These are phyloP conservation scores for Phylloscopus trochilus DNA, from an alignment of 2,113 vertebrate species.

Conservation along the genomic window DNA sequence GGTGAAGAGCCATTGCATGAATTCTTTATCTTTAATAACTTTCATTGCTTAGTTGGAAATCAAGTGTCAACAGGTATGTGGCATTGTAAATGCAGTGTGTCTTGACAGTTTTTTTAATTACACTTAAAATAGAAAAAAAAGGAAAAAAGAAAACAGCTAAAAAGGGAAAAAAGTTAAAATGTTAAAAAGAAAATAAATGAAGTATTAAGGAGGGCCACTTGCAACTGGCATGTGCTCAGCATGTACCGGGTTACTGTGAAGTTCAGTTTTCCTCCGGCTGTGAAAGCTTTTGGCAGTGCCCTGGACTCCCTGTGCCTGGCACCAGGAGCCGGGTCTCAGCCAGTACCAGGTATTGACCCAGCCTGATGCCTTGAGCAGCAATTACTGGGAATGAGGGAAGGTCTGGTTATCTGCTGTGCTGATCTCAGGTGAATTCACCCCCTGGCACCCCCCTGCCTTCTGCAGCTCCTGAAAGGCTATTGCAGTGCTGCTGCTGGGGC, in stretches of 20 bases:
- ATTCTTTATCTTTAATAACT: background rate
- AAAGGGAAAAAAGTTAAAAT: no score
- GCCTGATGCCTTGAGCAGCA: background rate
- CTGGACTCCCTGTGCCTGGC: background rate
- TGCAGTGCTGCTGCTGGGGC: background rate
- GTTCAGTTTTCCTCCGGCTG: background rate
- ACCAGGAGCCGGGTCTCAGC: accelerated
- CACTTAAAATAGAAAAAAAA: background rate
- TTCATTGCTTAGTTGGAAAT: background rate
- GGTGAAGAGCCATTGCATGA: background rate
- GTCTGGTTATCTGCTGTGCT: background rate
- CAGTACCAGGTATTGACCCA: background rate
- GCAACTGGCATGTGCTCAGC: background rate
- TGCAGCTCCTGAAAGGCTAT: background rate
- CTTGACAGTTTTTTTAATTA: background rate
- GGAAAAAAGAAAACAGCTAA: no score
- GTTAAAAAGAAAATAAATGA: no score
- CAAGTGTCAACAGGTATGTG: background rate
- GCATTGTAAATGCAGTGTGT: background rate
- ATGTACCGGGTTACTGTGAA: background rate
- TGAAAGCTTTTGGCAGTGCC: background rate
- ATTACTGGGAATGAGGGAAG: background rate
- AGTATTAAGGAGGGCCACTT: background rate
- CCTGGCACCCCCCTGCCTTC: background rate
- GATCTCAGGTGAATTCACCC: background rate